Conservation (phyloP, 2,888 invertebrate species). For the Pheosia gnoma region DNA sequence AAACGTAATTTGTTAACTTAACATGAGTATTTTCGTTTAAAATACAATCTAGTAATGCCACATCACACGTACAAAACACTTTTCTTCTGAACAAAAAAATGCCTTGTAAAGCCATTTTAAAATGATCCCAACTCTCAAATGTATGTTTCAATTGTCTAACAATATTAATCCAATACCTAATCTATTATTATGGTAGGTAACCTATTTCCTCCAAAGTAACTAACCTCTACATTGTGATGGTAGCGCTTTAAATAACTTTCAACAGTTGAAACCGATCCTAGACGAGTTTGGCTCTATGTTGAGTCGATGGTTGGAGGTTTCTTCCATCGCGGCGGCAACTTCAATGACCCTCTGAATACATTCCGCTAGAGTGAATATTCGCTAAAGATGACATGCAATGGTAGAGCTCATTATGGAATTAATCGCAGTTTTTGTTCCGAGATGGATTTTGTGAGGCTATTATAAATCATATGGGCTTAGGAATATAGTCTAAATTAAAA, state of each 20-base stretch:
- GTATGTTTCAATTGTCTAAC: background rate
- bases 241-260: conserved; percentile 1
- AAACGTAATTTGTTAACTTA: no score
- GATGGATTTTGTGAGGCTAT: no score
- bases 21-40: no score
- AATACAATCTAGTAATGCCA: no score
- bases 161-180: background rate
- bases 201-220: no score
- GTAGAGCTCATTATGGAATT: background rate
- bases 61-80: no score
- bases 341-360: background rate
- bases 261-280: conserved; percentile 10
- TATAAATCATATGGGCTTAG: no score
- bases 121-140: background rate
- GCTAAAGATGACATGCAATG: background rate
- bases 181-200: background rate
- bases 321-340: background rate
- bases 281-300: conserved; percentile 17
- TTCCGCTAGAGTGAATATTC: background rate
- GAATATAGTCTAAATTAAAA: no score
- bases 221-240: background rate
- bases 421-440: background rate
- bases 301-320: conserved; percentile 19
- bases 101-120: no score
- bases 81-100: no score